Evolutionary conservation across 2,888 invertebrate species (phyloP), one percentile per base, ranked within the genome.

Genomic region (Caenorhabditis becei): DNA sequence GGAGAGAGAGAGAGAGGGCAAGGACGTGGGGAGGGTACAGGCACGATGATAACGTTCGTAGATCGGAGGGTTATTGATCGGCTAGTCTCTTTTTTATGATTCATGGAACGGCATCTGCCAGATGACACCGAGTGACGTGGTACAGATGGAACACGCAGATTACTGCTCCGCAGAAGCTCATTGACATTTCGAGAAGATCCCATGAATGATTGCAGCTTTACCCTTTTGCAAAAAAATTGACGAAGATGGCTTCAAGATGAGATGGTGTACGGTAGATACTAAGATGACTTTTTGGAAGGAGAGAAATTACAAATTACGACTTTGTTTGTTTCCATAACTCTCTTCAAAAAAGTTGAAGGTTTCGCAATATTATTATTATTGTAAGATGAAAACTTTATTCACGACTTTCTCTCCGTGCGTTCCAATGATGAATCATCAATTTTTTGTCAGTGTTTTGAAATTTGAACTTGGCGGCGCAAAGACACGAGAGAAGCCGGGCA

Each of bases 381-480:
- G n/a, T n/a, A n/a, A n/a, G n/a, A n/a, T n/a, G n/a, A n/a, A n/a
- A n/a, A n/a, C n/a, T n/a, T n/a, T n/a, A n/a, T n/a, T 16, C 16
- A 24, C 23, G n/a, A 23, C 24, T 18, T 44, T 47, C 18, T 18
- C 28, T 8, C 47, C 59, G 1, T 26, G 2, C 11, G n/a, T 28
- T 51, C 65, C 23, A 66, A 66, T n/a, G n/a, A n/a, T n/a, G n/a
- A 0, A 5, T n/a, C n/a, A 14, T 23, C 47, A 58, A 58, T 26
- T 24, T 24, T 37, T 10, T 14, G 20, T n/a, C 14, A 1, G 53
- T 26, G 1, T 26, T 28, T 54, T 44, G n/a, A 20, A 54, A 44
- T 56, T 77, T 28, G 35, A 61, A 75, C 35, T 67, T 66, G 28
- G 67, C 67, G 61, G 47, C 49, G 49, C 14, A 5, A 14, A 14